These are phyloP conservation scores for Patella depressa DNA, from an alignment of 2,888 invertebrate species.

Conservation along the genomic window DNA sequence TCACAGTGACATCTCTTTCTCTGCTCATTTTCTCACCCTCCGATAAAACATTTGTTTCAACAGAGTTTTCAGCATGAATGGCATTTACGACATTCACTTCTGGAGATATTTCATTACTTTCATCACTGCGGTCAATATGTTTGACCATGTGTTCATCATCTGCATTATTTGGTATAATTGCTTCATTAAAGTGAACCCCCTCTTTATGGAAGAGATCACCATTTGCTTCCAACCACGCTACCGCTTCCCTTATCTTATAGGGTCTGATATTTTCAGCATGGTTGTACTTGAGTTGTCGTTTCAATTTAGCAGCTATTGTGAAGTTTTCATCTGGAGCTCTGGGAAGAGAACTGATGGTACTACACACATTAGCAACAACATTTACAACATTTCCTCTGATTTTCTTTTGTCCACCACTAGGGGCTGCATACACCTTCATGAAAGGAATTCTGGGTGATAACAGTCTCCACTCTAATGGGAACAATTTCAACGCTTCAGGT, in stretches of 20 bases:
- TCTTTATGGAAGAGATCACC: neutral
- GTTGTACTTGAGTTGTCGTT: neutral
- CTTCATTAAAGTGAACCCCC: too few species aligned
- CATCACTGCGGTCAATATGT: neutral
- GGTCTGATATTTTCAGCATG: slow-evolving; percentile 14
- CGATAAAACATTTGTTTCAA: too few species aligned
- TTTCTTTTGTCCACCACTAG: neutral
- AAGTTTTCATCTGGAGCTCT: slow-evolving; percentile 1
- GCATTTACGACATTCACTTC: too few species aligned
- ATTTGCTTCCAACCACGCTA: neutral
- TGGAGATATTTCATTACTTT: neutral
- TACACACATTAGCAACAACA: neutral
- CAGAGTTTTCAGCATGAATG: too few species aligned
- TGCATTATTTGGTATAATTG: neutral
- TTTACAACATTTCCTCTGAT: slow-evolving; percentile 3
- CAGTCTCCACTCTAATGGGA: neutral
- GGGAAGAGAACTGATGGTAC: slow-evolving; percentile 1
- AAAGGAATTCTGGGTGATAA: neutral
- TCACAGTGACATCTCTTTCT: too few species aligned
- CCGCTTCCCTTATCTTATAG: slow-evolving; percentile 9
- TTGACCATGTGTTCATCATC: neutral
- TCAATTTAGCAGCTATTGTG: slow-evolving; percentile 14
- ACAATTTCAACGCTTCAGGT: too few species aligned
- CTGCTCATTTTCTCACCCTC: too few species aligned
- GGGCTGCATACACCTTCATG: neutral